Evolutionary conservation across 2,113 vertebrate species (phyloP), one percentile per base, ranked within the genome.

Genomic region (Anarrhichthys ocellatus): DNA sequence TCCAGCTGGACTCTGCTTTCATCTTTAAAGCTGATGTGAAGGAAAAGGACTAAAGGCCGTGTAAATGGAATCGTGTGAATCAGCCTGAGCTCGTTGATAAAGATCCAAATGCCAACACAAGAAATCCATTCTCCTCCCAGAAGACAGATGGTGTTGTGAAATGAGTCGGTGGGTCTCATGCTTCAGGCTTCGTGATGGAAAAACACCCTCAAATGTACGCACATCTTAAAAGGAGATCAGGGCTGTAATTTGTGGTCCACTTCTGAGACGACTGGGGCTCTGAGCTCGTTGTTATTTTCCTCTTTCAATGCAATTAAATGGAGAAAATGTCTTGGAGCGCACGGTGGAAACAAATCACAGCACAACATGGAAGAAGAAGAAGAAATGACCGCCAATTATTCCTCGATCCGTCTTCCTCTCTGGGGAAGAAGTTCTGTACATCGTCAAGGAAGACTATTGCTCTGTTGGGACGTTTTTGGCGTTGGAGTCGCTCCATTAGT

Each of bases 251-350:
- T 84, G 80, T 76, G 88, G 88, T 90, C 75, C 1, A 24, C 29
- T 86, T 14, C 1, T 65, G 69, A 76, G 65, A 63, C 87, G 85
- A 38, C 80, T 70, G 82, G 62, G 67, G 42, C 66, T 59, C 64
- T 17, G 56, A 2, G 5, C 59, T 76, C 75, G 67, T 87, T 86
- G 74, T 75, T 87, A 80, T 80, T 90, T 88, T 85, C 80, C 79
- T 48, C 4, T 63, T 81, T 80, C 62, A 59, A 87, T 82, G 80
- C 77, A 92, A 85, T 89, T 89, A 76, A 56, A 88, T 69, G 70
- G 59, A 76, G 36, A 86, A 80, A 87, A 86, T 76, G 79, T 72
- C 64, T 91, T 90, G 91, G 89, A 93, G 84, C 79, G 79, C 72
- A 74, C 69, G 77, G 63, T 77, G 83, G 91, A 90, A 91, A 89